Evolutionary conservation across 2,888 invertebrate species (phyloP), one percentile per base, ranked within the genome.

Genomic region (Pachliopta kotzebuea): DNA sequence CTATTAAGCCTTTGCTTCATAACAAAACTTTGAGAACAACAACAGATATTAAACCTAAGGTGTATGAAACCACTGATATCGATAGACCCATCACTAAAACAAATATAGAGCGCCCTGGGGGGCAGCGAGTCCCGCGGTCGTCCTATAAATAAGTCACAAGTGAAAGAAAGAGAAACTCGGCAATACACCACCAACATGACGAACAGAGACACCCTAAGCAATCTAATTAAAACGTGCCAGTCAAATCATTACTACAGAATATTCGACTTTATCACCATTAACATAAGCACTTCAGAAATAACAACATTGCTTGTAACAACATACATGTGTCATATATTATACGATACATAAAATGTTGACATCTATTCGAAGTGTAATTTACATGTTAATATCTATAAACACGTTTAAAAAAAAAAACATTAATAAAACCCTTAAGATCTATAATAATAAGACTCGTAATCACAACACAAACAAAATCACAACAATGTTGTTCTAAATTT

Each of bases 91-190:
- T 67, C 85, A 75, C 85, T 86, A 82, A 68, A 67, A 61, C 72
- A 78, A 84, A 86, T 83, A 83, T 82, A 82, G 83, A 81, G 80
- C 85, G 83, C 85, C 83, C 81, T 81, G 76, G 84, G 84, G 85
- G 85, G 82, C 76, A 75, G 75, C 75, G 73, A 77, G 78, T 78
- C 78, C 77, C 77, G 72, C 73, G 75, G 73, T 74, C 72, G 74
- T 78, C 76, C 86, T 86, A 87, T 86, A 86, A 87, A 86, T 87
- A 86, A 82, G 78, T 79, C 72, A 72, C 73, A 71, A 71, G 72
- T 69, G 77, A 70, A 66, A 72, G 79, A 87, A 68, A 68, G 78
- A 78, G 84, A 85, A 63, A 72, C 72, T 69, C 57, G 66, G 67
- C 31, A 81, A 56, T 67, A 63, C 63, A 69, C 71, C 68, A 67